Evolutionary conservation across 2,888 invertebrate genomes (phyloP).

Genomic region (Cremastinae sp.): DNA sequence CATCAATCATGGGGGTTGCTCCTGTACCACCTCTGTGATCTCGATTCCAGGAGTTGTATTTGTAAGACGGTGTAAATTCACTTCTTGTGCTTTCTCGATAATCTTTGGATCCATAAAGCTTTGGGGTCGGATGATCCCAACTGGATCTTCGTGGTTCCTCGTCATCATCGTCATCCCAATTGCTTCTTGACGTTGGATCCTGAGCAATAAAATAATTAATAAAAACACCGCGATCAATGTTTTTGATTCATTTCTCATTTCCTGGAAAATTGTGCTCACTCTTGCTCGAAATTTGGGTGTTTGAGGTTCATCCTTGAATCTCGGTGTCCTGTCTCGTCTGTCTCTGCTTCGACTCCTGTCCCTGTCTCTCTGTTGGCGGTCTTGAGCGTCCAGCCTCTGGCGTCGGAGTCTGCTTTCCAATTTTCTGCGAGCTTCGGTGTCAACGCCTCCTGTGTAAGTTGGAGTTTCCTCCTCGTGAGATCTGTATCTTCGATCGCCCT

Average conservation of each 20-base stretch:
- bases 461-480: conserved; percentile 93
- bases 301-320: conserved; percentile 91
- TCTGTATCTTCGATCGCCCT: conserved; percentile 86
- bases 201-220: conserved; percentile 48
- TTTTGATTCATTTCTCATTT: too few relatives aligned
- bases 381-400: conserved; percentile 74
- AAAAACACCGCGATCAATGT: background rate
- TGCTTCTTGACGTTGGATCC: conserved; percentile 84
- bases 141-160: conserved; percentile 86
- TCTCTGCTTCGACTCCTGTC: conserved; percentile 70
- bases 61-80: conserved; percentile 92
- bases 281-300: conserved; percentile 86
- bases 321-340: conserved; percentile 79
- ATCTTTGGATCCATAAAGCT: conserved; percentile 80
- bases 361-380: conserved; percentile 72
- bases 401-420: conserved; percentile 80
- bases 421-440: conserved; percentile 88
- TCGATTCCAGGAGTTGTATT: conserved; percentile 89
- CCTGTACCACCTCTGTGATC: conserved; percentile 84
- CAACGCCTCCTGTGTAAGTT: conserved; percentile 95
- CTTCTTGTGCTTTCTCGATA: conserved; percentile 79
- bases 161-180: conserved; percentile 89
- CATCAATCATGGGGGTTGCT: conserved; percentile 83
- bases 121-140: conserved; percentile 97
- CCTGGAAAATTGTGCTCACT: conserved; percentile 68